These are phyloP conservation scores for Theonella swinhoei DNA, from an alignment of 37 sponge, comb jelly and placozoan species.

Conservation along the genomic window DNA sequence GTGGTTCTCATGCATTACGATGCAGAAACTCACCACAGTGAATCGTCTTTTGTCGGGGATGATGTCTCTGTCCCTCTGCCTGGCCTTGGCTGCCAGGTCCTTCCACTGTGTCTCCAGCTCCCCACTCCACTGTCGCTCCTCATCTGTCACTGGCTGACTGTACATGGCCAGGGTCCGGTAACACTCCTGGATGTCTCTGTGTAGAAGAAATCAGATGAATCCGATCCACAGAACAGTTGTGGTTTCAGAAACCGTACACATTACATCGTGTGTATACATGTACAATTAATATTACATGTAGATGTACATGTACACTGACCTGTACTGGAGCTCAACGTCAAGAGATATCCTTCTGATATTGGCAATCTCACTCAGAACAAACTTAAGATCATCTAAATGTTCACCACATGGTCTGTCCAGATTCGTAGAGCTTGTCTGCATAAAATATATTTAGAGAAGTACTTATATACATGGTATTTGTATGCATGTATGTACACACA, in stretches of 20 bases:
- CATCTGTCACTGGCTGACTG: constrained; percentile 63
- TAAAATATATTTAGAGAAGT: not conserved
- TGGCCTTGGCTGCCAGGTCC: constrained; percentile 71
- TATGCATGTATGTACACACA: no score
- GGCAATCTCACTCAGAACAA: constrained; percentile 94
- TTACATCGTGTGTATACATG: no score
- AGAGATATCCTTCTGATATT: constrained; percentile 89
- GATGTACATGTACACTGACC: constrained; percentile 15
- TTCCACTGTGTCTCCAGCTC: constrained; percentile 73
- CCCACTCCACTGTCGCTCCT: constrained; percentile 52
- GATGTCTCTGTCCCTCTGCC: constrained; percentile 80
- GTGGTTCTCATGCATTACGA: no score
- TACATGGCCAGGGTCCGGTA: constrained; percentile 96
- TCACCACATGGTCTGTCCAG: not conserved
- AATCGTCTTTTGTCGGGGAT: constrained; percentile 97
- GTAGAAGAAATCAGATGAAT: no score
- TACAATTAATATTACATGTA: no score
- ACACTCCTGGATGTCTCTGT: constrained; percentile 83
- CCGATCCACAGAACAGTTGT: no score
- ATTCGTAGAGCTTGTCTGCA: not conserved
- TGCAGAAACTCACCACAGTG: constrained; percentile 72
- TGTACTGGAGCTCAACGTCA: constrained; percentile 88
- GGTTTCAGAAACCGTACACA: no score
- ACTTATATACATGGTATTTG: no score
- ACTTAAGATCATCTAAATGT: constrained; percentile 88